Evolutionary conservation across 2,113 vertebrate genomes (phyloP), one percentile per base, ranked within the genome.

Genomic region (Mugil cephalus): DNA sequence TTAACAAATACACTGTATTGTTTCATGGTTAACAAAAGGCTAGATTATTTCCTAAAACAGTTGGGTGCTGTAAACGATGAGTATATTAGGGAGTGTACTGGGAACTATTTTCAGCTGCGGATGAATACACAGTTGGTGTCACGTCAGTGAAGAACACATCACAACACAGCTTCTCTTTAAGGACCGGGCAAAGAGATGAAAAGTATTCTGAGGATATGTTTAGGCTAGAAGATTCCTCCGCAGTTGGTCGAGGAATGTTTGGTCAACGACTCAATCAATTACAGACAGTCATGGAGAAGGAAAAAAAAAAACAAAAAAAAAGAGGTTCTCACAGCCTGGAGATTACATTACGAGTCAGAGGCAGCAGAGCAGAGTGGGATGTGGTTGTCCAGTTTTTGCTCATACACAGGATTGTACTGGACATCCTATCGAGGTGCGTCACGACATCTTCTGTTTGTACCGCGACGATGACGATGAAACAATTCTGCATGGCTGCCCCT

Each of bases 351-450:
- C 40, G 54, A 76, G 59, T 87, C 80, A 48, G 75, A 85, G 42
- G 52, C 50, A 67, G 68, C 46, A 40, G 59, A 87, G 40, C 47
- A 65, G 63, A 74, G 68, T 38, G 78, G 55, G 79, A 79, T 58
- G 72, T 84, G 55, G 10, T 43, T 54, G 36, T 38, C 67, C 53
- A 69, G 79, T 69, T 48, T 78, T 39, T 46, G 56, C 35, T 84
- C 59, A 58, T 47, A 13, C 19, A 69, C 61, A 66, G 69, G 74
- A 91, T 88, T 83, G 85, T 83, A 68, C 68, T 59, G 62, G 60
- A 75, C 69, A 76, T 79, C 73, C 62, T 69, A 34, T n/a, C 36
- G 61, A 81, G 53, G 59, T 59, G 58, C 40, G 56, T 50, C 60
- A 43, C 15, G 67, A 18, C 52, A 45, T 71, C 52, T 76, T 69